A percentile compares a stretch with the other conserved stretches of the same genome.
Conservation (phyloP, 2,888 invertebrate genomes). For the Drosophila meridionalis region DNA sequence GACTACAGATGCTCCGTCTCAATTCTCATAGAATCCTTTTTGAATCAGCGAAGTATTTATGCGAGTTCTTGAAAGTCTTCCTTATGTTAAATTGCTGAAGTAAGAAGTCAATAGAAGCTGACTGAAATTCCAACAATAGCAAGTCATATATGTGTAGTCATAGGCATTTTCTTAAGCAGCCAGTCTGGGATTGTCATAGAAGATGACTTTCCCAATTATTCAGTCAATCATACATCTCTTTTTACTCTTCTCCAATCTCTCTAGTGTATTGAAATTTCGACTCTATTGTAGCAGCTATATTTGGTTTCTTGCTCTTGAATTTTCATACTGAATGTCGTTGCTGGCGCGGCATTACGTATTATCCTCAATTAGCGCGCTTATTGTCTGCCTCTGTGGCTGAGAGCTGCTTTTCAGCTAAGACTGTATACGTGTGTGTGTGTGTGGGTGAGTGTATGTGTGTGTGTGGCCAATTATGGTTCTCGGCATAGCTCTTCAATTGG, state of each 20-base stretch:
- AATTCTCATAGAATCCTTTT: neutral
- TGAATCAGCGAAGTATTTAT: neutral
- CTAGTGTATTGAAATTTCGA: slow-evolving; percentile 23
- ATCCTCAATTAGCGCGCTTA: slow-evolving; percentile 79
- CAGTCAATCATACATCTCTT: neutral
- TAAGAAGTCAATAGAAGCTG: neutral
- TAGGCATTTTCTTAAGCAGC: neutral
- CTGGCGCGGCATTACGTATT: slow-evolving; percentile 59
- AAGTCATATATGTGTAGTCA: neutral
- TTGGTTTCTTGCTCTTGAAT: slow-evolving; percentile 38
- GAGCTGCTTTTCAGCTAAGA: slow-evolving; percentile 32
- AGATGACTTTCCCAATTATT: neutral
- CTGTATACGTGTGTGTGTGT: slow-evolving; percentile 6
- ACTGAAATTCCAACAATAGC: neutral
- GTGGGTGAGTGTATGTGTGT: neutral
- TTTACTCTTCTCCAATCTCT: neutral
- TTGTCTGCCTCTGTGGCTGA: slow-evolving; percentile 56
- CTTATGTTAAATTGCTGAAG: too few relatives aligned
- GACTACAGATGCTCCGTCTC: neutral
- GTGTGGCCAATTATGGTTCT: slow-evolving; percentile 44
- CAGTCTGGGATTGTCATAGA: neutral
- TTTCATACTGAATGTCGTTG: slow-evolving; percentile 29
- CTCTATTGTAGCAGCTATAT: neutral
- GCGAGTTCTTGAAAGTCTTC: neutral
- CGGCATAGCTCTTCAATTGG: slow-evolving; percentile 48